phyloP scores from a whole-genome alignment of 2,113 vertebrate genomes.

The Callionymus lyra region DNA sequence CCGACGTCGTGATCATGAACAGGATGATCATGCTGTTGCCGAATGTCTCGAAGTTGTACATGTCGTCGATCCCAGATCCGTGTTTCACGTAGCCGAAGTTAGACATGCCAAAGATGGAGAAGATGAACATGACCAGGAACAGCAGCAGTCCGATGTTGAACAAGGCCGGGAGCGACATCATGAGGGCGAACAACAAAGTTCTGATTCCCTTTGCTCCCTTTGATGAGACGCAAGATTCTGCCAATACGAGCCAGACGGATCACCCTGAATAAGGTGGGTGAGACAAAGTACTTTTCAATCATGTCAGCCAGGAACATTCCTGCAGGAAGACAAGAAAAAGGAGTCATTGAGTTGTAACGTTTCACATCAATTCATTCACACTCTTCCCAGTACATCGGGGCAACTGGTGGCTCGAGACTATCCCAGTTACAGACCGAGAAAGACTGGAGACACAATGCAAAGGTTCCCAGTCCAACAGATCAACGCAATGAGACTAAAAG shows the following conservation, averaged over 20 bases:
- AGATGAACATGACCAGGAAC: conserved; percentile 99
- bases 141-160: conserved; percentile 97
- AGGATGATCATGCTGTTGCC: conserved; percentile 99
- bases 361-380: background rate
- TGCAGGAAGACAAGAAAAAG: conserved; percentile 37
- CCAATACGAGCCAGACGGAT: conserved; percentile 97
- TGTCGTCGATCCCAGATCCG: conserved; percentile 87
- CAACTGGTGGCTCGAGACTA: too few relatives aligned
- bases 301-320: conserved; percentile 98
- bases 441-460: too few relatives aligned
- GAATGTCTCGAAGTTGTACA: conserved; percentile 99
- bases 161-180: conserved; percentile 98
- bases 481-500: too few relatives aligned
- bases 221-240: conserved; percentile 93
- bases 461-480: too few relatives aligned
- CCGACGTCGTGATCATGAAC: conserved; percentile 96
- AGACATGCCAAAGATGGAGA: conserved; percentile 98
- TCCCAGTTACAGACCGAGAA: too few relatives aligned
- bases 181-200: conserved; percentile 96
- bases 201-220: conserved; percentile 96
- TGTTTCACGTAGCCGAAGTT: conserved; percentile 97
- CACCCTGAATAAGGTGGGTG: conserved; percentile 94
- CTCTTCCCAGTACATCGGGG: too few relatives aligned
- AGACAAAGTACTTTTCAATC: conserved; percentile 98
- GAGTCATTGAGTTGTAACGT: conserved; percentile 1